phyloP scores from a whole-genome alignment of 2,888 invertebrate genomes.

The Spilarctia lutea region DNA sequence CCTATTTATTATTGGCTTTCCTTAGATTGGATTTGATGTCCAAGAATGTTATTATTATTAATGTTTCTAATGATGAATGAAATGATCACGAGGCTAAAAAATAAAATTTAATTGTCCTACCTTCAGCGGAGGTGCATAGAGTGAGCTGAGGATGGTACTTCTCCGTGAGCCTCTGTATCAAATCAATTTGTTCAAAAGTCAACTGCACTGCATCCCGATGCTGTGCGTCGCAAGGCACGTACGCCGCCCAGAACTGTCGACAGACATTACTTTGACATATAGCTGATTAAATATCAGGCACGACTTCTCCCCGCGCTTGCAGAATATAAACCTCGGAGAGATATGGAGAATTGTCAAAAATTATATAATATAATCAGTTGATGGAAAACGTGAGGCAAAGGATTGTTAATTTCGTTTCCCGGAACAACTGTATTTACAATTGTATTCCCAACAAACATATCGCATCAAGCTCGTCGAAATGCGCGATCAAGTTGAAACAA shows the following conservation, averaged over 20 bases:
- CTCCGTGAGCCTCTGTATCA: conserved; percentile 92
- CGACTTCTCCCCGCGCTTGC: conserved; percentile 57
- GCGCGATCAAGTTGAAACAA: conserved; percentile 58
- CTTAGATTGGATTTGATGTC: neutral
- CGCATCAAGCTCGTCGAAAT: conserved; percentile 43
- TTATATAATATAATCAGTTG: conserved; percentile 52
- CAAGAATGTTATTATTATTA: neutral
- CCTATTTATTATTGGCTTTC: neutral
- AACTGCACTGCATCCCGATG: conserved; percentile 94
- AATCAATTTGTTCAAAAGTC: conserved; percentile 94
- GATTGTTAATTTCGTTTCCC: conserved; percentile 44
- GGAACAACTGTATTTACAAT: conserved; percentile 30
- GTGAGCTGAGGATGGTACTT: conserved; percentile 92
- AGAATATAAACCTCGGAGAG: conserved; percentile 62
- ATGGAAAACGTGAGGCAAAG: conserved; percentile 42
- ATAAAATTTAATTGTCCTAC: conserved; percentile 73
- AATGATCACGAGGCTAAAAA: too few species aligned
- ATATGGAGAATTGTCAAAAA: conserved; percentile 58
- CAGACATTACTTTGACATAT: conserved; percentile 58
- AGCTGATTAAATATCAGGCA: conserved; percentile 76
- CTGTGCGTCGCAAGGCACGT: conserved; percentile 93
- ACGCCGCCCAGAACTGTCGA: conserved; percentile 94
- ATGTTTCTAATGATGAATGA: too few species aligned
- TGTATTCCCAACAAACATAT: conserved; percentile 38
- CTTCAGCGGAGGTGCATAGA: conserved; percentile 92